Base-by-base conservation (phyloP, 2,113 vertebrate genomes). In the Actenoides hombroni region DNA sequence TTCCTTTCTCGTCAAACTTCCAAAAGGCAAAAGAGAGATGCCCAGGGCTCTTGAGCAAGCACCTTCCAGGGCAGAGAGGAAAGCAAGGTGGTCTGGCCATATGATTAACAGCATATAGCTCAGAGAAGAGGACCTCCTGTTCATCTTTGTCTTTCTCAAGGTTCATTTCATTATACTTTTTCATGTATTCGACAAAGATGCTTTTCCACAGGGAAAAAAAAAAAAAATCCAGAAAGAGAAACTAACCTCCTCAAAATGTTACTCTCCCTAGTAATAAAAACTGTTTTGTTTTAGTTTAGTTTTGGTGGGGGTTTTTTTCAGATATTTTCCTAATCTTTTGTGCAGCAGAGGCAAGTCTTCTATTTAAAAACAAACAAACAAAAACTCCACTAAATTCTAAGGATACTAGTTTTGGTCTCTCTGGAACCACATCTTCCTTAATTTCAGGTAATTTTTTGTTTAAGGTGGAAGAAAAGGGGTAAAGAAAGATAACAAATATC, bases 51-150 rank as follows among this genome's bases (percentile, higher is more conserved):
- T 37, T 64, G 51, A 33, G 19, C 28, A 68, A 24, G 35, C 33
- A 57, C 8, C 9, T 80, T 3, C 26, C 19, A 19, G 18, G 44
- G 31, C 57, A 96, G 33, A 75, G 53, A 37, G 44, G 80, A 73
- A 33, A 46, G 25, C 26, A 37, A 25, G 7, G 5, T 29, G 29
- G 2, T 64, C 35, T 76, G 24, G 5, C 20, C 3, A 0, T 31
- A 18, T 1, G 0, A 2, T 15, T 70, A 8, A 48, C 1, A 0
- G 0, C 20, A 9, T 10, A 13, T 2, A 9, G 14, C 40, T 37
- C 31, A 39, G 59, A 42, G 11, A 59, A 63, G 14, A 21, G 16
- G 3, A 26, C 8, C 44, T 65, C 33, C 35, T 42, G 8, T 26
- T 57, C 48, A 71, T 6, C 46, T 63, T 9, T 29, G 24, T 40